A percentile compares a stretch with the other conserved stretches of the same genome.
phyloP scores from a whole-genome alignment of 2,797 vertebrate genomes.

The Euthynnus affinis region DNA sequence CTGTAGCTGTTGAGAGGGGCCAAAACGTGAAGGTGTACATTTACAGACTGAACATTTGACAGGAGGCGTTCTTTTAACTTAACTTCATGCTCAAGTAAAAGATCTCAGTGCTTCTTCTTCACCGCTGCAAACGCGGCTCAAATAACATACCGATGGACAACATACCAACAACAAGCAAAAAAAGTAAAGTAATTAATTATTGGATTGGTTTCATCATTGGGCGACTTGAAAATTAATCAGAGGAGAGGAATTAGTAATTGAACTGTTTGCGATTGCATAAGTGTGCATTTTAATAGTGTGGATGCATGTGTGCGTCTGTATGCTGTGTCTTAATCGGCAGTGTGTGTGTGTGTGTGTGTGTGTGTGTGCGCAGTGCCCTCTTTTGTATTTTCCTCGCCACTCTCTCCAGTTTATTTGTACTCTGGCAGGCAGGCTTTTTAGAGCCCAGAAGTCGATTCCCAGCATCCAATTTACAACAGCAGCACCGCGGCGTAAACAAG shows the following conservation, averaged over 20 bases:
- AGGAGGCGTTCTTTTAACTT: no score
- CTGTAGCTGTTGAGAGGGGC: no score
- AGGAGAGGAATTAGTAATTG: not conserved
- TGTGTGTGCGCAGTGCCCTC: not conserved
- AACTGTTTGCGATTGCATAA: not conserved
- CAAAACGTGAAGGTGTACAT: no score
- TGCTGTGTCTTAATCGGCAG: not conserved
- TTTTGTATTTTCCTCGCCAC: slow-evolving; percentile 20
- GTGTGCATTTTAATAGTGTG: not conserved
- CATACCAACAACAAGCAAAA: not conserved
- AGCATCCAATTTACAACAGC: slow-evolving; percentile 62
- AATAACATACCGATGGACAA: no score
- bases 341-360: not conserved
- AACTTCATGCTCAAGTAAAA: no score
- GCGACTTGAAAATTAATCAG: not conserved
- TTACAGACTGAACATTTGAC: no score
- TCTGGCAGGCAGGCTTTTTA: slow-evolving; percentile 43
- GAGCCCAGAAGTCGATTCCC: slow-evolving; percentile 51
- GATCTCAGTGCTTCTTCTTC: no score
- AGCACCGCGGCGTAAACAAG: slow-evolving; percentile 59
- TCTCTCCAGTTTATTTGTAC: slow-evolving; percentile 48
- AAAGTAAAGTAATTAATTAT: not conserved
- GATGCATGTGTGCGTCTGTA: not conserved
- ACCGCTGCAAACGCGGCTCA: no score
- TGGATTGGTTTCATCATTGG: not conserved